Evolutionary conservation across 2,113 vertebrate genomes (phyloP).

Genomic region (Xenotilapia longispinis): DNA sequence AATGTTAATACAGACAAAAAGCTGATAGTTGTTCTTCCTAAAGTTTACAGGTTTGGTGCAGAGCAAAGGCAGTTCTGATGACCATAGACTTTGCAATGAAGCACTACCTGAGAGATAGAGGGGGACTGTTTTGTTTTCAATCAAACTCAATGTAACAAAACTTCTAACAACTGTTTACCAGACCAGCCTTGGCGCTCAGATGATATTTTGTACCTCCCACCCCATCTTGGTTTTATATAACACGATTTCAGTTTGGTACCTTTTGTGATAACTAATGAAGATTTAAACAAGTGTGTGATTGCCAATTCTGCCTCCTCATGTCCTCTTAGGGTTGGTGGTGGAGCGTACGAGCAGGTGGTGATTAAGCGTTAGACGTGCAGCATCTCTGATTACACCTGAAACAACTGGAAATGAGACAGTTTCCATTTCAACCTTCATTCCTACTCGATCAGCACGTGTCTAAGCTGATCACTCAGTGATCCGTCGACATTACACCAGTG

Average conservation of each 20-base stretch:
- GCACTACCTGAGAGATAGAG: not conserved
- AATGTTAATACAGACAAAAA: not conserved
- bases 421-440: slow-evolving; percentile 13
- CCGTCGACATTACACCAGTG: not conserved
- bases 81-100: not conserved
- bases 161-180: not conserved
- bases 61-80: not conserved
- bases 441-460: not conserved
- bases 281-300: not conserved
- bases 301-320: not conserved
- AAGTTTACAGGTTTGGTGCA: not conserved
- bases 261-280: not conserved
- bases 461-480: not conserved
- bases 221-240: not conserved
- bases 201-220: not conserved
- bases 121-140: not conserved
- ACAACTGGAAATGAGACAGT: not conserved
- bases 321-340: slow-evolving; percentile 80
- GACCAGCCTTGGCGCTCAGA: not conserved
- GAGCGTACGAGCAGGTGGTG: slow-evolving; percentile 94
- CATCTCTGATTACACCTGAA: not conserved
- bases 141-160: not conserved
- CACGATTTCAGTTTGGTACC: not conserved
- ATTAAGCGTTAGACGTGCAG: slow-evolving; percentile 69
- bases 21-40: not conserved